phyloP scores from a whole-genome alignment of 2,888 invertebrate genomes.

The Stomorhina lunata region DNA sequence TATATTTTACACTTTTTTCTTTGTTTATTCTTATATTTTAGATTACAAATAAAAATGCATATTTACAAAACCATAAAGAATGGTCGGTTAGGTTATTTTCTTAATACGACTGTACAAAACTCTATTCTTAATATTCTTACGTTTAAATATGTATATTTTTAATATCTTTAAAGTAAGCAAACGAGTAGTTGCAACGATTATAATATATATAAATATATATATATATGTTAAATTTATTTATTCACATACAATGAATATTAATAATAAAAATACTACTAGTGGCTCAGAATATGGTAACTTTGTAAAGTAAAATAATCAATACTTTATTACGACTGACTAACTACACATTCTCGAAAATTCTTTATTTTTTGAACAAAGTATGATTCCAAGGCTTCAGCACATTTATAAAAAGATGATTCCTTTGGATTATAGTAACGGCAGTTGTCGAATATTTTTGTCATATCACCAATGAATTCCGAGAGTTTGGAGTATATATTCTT shows the following conservation, averaged over 20 bases:
- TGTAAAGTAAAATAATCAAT: conserved; percentile 30
- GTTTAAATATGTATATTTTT: conserved; percentile 19
- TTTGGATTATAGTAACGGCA: conserved; percentile 98
- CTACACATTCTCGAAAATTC: conserved; percentile 90
- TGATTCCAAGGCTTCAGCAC: conserved; percentile 96
- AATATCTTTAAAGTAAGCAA: conserved; percentile 33
- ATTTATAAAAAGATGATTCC: conserved; percentile 97
- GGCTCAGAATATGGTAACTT: conserved; percentile 30
- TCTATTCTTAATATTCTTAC: conserved; percentile 28
- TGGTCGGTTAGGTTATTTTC: conserved; percentile 28
- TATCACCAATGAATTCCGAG: conserved; percentile 97
- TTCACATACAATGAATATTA: not conserved
- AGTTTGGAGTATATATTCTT: conserved; percentile 91
- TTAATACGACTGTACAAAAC: conserved; percentile 58
- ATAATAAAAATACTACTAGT: conserved; percentile 25
- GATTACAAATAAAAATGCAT: conserved; percentile 44
- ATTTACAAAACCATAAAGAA: conserved; percentile 56
- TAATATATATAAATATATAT: not conserved
- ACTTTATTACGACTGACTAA: conserved; percentile 73
- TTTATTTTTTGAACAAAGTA: conserved; percentile 97
- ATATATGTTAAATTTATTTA: conserved; percentile 12
- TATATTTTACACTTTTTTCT: conserved; percentile 14
- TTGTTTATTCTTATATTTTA: conserved; percentile 26
- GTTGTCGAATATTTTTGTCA: conserved; percentile 99
- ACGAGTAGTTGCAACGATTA: conserved; percentile 9